phyloP scores from a whole-genome alignment of 2,888 invertebrate species.

The Sinotaia quadrata region DNA sequence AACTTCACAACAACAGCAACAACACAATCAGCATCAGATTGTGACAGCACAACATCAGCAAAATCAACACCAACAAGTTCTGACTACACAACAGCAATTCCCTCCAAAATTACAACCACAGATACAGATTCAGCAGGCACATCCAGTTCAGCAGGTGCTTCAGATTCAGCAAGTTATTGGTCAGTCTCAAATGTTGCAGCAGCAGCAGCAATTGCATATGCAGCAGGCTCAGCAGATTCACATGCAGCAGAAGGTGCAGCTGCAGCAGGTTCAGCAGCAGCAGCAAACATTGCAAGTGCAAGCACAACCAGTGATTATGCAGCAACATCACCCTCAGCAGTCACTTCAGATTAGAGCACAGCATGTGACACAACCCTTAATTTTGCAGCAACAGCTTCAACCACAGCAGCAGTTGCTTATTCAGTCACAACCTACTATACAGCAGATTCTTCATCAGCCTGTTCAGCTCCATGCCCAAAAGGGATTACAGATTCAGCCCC shows the following conservation, averaged over 20 bases:
- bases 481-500: neutral
- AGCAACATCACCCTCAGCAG: constrained; percentile 31
- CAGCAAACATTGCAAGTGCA: constrained; percentile 17
- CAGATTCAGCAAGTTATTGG: constrained; percentile 16
- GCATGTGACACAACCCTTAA: constrained; percentile 4
- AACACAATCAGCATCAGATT: constrained; percentile 8
- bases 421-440: constrained; percentile 10
- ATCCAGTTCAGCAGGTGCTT: constrained; percentile 27
- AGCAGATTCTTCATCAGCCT: constrained; percentile 14
- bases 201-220: constrained; percentile 75
- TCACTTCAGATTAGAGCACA: constrained; percentile 26
- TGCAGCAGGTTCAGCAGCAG: constrained; percentile 59
- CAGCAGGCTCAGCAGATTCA: neutral
- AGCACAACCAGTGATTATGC: constrained; percentile 23
- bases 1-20: constrained; percentile 10
- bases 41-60: constrained; percentile 16
- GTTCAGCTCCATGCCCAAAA: constrained; percentile 23
- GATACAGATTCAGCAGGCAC: constrained; percentile 2
- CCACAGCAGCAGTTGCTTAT: constrained; percentile 13
- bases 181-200: constrained; percentile 25
- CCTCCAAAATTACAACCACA: neutral
- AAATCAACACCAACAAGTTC: constrained; percentile 3
- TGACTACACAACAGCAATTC: constrained; percentile 4
- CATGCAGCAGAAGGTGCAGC: constrained; percentile 73
- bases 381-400: constrained; percentile 25